Base-by-base conservation (phyloP, 2,113 vertebrate genomes). In the Lophius piscatorius region DNA sequence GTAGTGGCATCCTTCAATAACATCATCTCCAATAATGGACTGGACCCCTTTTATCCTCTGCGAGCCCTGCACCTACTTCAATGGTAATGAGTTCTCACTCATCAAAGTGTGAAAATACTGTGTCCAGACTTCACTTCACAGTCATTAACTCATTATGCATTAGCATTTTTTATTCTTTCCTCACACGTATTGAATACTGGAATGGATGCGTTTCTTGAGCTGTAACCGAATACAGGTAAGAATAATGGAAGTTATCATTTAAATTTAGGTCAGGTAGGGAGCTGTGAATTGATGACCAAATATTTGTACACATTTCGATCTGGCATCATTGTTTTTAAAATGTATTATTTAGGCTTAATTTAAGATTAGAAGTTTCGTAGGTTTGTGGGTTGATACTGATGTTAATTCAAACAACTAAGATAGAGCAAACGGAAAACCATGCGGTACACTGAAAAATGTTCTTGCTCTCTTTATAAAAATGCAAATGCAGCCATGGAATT, bases 1-100 rank as follows among this genome's bases (percentile, higher is more conserved):
- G 69, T 72, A 80, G 66, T 70, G 76, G 69, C 63, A 79, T 59
- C 75, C 70, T 76, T 77, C 74, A 70, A 67, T 84, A 83, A 68
- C 54, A 61, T 36, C 63, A 72, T 38, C 62, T 47, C 35, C 36
- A 48, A 31, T 83, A 87, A 88, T 87, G 70, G 66, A 71, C 80
- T 54, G 45, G 35, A 10, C 22, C 38, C 35, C 63, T 86, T 82
- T 88, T 23, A 65, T 84, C 57, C 56, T 46, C 42, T 6, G 21
- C 78, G 50, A 70, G 60, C 29, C 47, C 55, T 17, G 6, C 55
- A 64, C 62, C 47, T 48, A 52, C 59, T 72, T 74, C 68, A 71
- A 67, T 66, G 34, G 34, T 78, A 85, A 87, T 76, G 77, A 80
- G 75, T 86, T 50, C 46, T 48, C 22, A 46, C 40, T 71, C 51